These are phyloP conservation scores for Rana temporaria DNA, from an alignment of 2,113 vertebrate species.

Conservation along the genomic window DNA sequence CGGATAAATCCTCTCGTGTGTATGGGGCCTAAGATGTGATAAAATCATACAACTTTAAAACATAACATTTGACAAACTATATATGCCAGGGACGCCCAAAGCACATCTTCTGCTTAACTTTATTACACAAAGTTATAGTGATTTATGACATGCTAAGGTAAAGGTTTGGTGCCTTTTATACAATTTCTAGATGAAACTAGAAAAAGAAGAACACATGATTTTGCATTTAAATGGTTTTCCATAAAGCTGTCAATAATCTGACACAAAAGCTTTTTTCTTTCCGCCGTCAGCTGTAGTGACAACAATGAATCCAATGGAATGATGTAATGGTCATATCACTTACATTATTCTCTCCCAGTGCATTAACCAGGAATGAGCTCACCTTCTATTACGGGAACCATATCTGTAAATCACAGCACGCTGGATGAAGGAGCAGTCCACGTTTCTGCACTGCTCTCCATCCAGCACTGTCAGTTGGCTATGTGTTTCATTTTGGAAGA, in stretches of 20 bases:
- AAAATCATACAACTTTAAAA: not conserved
- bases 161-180: not conserved
- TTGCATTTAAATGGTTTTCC: slow-evolving; percentile 40
- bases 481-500: slow-evolving; percentile 59
- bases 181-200: not conserved
- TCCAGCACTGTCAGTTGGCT: slow-evolving; percentile 36
- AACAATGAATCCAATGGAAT: slow-evolving; percentile 87
- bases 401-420: slow-evolving; percentile 82
- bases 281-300: slow-evolving; percentile 74
- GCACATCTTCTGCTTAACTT: not conserved
- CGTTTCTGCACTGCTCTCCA: slow-evolving; percentile 63
- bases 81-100: not conserved
- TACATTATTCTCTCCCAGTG: slow-evolving; percentile 90
- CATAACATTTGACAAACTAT: not conserved
- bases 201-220: not conserved
- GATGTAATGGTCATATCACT: slow-evolving; percentile 92
- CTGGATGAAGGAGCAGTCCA: slow-evolving; percentile 63
- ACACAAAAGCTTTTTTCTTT: slow-evolving; percentile 68
- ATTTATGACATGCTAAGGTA: not conserved
- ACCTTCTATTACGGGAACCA: slow-evolving; percentile 82
- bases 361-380: slow-evolving; percentile 89
- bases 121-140: not conserved
- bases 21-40: not conserved
- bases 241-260: slow-evolving; percentile 50
- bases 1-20: no score